Conservation (phyloP, 1,140 invertebrate species). For the Lepidurus couesii region DNA sequence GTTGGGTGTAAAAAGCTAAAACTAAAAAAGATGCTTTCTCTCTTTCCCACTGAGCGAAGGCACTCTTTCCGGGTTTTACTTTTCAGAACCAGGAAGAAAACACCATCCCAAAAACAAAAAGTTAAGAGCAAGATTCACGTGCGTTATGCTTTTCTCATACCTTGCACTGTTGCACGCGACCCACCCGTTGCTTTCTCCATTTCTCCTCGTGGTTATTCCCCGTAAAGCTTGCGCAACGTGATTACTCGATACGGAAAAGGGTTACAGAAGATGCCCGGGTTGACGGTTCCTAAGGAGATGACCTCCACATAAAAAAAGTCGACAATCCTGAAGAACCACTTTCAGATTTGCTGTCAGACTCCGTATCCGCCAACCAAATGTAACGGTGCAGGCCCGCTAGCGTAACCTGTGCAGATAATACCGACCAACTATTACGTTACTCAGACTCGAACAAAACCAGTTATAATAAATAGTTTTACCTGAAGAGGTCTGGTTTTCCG, state of each 20-base stretch:
- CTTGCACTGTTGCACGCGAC: neutral
- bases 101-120: neutral
- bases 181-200: neutral
- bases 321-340: constrained; percentile 7
- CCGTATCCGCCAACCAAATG: neutral
- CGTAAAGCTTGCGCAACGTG: neutral
- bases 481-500: neutral
- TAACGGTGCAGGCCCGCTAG: neutral
- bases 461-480: neutral
- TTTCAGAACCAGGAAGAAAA: constrained; percentile 15
- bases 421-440: neutral
- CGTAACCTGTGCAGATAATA: neutral
- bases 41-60: neutral
- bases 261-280: no score
- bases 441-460: neutral
- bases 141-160: neutral
- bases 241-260: no score
- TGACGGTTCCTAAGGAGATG: neutral
- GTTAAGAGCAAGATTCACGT: neutral
- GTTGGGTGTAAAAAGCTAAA: no score
- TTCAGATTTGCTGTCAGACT: neutral
- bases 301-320: neutral
- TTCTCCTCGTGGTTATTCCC: neutral
- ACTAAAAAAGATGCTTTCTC: neutral
- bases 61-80: constrained; percentile 11